These are phyloP conservation scores for Pitta sordida DNA, from an alignment of 2,113 vertebrate species.

Conservation along the genomic window DNA sequence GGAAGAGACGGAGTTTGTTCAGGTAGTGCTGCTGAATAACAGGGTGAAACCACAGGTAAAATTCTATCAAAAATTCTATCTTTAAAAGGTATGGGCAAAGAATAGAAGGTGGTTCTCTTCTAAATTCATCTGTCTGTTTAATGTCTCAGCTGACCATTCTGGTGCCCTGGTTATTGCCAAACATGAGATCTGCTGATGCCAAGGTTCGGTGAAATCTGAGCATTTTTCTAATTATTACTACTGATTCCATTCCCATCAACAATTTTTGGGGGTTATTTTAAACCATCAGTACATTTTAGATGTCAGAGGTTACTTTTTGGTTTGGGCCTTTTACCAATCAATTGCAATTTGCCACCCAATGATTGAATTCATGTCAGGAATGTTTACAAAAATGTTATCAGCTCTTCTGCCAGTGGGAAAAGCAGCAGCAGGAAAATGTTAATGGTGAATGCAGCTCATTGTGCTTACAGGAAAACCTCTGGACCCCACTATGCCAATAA, in stretches of 20 bases:
- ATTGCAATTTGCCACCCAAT: not conserved
- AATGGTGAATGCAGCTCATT: not conserved
- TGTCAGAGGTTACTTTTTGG: not conserved
- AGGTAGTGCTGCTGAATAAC: not conserved
- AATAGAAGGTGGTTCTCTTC: not conserved
- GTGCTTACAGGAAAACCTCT: constrained; percentile 53
- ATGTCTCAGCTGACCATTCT: not conserved
- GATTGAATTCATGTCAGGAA: not conserved
- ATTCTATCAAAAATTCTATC: not conserved
- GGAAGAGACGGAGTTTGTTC: not conserved
- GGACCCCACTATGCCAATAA: not conserved
- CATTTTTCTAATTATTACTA: not conserved
- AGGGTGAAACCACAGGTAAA: not conserved
- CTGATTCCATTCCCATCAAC: not conserved
- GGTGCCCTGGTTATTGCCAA: not conserved
- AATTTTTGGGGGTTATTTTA: too few relatives aligned
- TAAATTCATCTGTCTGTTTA: not conserved
- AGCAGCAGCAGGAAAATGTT: not conserved
- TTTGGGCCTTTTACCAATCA: not conserved
- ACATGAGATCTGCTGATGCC: not conserved
- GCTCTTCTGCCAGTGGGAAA: not conserved
- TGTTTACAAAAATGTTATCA: not conserved
- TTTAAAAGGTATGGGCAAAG: not conserved
- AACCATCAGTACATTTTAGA: not conserved
- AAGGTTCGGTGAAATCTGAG: not conserved